Evolutionary conservation across 1,140 invertebrate species (phyloP), one percentile per base, ranked within the genome.

Genomic region (Goniozus legneri): DNA sequence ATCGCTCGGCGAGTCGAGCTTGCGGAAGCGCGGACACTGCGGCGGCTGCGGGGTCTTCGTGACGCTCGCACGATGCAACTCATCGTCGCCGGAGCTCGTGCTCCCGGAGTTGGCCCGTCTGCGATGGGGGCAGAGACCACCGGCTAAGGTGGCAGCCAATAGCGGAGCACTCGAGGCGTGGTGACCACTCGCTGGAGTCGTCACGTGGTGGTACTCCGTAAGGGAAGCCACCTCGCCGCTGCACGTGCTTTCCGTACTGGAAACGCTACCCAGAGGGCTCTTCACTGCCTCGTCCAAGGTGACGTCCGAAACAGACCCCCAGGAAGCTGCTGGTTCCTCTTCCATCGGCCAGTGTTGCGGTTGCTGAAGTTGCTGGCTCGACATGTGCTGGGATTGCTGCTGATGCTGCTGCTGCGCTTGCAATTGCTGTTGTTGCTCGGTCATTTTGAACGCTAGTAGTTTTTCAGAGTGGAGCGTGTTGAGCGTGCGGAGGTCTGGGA

Each of bases 391-490:
- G 7, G 35, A 24, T 12, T 63, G 59, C 16, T 72, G 64, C 13
- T 67, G 65, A 12, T 66, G 64, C 10, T 68, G 61, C 34, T 73
- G 71, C 38, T 80, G 79, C 50, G 87, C 86, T 39, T 88, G 80
- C 52, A 87, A 73, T 60, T 87, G 79, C 58, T 89, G 87, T 65
- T 89, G 89, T 60, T 91, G 88, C 68, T 92, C 87, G 14, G 90
- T 90, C 85, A 88, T 88, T 64, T 92, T 91, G 75, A 92, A 94
- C 1, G 94, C 93, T 12, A 97, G 79, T 19, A 97, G 78, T 69
- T 97, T 97, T 67, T 97, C 95, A 1, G 93, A 95, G 68, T 97
- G 95, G 8, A 98, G 80, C 2, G 94, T 96, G 76, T 97, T 97
- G 30, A 97, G 76, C 0, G 95, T 97, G 50, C 94, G 81, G 53